Conservation (phyloP, 2,113 vertebrate species). For the Nycticryphes semicollaris region DNA sequence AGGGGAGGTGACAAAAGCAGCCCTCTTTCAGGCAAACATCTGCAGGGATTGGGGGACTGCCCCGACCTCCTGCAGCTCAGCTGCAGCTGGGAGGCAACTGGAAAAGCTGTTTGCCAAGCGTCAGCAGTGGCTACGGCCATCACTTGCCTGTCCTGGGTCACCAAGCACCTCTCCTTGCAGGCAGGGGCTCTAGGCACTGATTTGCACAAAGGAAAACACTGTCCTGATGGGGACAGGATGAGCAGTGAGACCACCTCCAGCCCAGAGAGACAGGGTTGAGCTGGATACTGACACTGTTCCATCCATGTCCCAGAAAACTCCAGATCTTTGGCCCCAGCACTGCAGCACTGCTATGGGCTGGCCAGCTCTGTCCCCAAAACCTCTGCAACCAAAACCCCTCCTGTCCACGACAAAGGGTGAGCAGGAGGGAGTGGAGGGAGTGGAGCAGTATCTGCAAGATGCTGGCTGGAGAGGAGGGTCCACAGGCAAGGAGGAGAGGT, state of each 20-base stretch:
- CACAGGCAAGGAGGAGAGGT: not conserved
- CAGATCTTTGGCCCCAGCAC: not conserved
- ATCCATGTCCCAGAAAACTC: accelerated
- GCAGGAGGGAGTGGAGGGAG: accelerated
- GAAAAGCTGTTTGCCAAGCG: not conserved
- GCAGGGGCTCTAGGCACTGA: not conserved
- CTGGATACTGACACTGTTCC: not conserved
- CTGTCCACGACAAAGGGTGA: accelerated
- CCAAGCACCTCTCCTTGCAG: not conserved
- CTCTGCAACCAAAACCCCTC: not conserved
- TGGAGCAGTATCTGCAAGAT: not conserved
- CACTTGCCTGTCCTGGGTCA: not conserved
- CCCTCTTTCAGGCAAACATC: not conserved
- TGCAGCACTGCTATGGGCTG: not conserved
- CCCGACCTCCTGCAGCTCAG: not conserved
- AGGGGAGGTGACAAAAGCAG: not conserved
- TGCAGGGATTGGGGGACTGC: not conserved
- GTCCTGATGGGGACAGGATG: not conserved
- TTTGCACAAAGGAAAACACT: not conserved
- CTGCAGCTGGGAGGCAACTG: not conserved
- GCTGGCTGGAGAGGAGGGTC: not conserved
- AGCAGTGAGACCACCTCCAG: not conserved
- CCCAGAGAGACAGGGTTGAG: not conserved
- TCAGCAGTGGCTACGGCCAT: accelerated
- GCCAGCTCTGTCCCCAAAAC: not conserved